Base-by-base conservation (phyloP, 2,113 vertebrate species). In the Odocoileus virginianus region DNA sequence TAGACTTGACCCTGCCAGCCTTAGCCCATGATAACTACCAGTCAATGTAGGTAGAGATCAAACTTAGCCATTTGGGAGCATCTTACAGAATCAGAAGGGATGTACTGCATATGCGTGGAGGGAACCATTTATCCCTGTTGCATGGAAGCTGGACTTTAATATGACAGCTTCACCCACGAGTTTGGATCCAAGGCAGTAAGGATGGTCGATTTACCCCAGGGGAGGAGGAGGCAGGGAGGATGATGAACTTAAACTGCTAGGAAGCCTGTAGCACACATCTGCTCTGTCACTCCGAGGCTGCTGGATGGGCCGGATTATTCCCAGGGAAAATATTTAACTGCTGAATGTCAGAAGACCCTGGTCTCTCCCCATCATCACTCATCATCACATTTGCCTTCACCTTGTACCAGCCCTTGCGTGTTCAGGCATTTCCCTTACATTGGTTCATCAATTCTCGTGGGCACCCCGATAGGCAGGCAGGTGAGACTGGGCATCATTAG, bases 91-190 rank as follows among this genome's bases (percentile, higher is more conserved):
- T 7, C 5, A 0, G 23, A 33, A 21, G 85, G 28, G 47, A 28
- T 7, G 47, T 9, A 28, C 40, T 12, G 36, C 14, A 0, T 4
- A 1, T 7, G 17, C 6, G 0, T 27, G 1, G 30, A n/a, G 60
- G 67, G 10, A 33, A 19, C 21, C 5, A 14, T 7, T n/a, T 8
- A 9, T 50, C 5, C 15, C 33, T 7, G n/a, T 50, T 36, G 1
- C 13, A 0, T 19, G n/a, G 47, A 67, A 33, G 27, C 17, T 10
- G 23, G 81, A 36, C 40, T 6, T 57, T 16, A 16, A 7, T 28
- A 5, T 10, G 5, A 11, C 1, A 23, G 33, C 87, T 84, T n/a
- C 87, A 16, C 50, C 17, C 10, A 0, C 6, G 17, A 11, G 15
- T 25, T 25, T 21, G 67, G 21, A 1, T 57, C 25, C 36, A 5